Evolutionary conservation across 2,113 vertebrate species (phyloP).

Genomic region (Vireo altiloquus): DNA sequence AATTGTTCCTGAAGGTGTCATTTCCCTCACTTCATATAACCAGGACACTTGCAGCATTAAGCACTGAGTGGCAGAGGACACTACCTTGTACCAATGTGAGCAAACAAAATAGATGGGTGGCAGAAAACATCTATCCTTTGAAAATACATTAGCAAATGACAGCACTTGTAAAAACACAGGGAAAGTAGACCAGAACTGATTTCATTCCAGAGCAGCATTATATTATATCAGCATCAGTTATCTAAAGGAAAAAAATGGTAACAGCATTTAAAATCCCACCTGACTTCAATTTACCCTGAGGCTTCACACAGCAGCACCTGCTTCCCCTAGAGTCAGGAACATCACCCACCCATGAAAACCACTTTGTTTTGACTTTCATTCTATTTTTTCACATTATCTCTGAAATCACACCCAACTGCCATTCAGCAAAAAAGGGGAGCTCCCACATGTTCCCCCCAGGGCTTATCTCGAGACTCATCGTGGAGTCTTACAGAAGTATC

Average conservation of each 20-base stretch:
- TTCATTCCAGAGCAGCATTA: background rate
- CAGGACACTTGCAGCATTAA: background rate
- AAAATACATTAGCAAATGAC: background rate
- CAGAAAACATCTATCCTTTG: background rate
- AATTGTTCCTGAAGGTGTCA: background rate
- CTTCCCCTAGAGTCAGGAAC: background rate
- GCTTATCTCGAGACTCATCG: background rate
- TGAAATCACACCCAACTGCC: background rate
- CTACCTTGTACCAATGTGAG: background rate
- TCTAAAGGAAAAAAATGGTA: background rate
- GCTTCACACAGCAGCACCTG: background rate
- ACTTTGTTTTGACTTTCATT: background rate
- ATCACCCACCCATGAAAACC: background rate
- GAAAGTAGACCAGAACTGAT: background rate
- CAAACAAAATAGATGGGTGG: background rate
- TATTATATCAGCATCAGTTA: background rate
- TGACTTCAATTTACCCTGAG: background rate
- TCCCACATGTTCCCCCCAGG: fast-evolving
- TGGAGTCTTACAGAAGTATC: background rate
- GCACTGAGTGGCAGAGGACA: background rate
- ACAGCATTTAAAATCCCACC: background rate
- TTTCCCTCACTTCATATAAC: background rate
- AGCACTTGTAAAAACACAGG: background rate
- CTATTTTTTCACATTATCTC: background rate
- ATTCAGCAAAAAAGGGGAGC: background rate